A percentile compares a stretch with the other conserved stretches of the same genome.
Conservation (phyloP, 1,140 invertebrate species). For the Drosophila albomicans region DNA sequence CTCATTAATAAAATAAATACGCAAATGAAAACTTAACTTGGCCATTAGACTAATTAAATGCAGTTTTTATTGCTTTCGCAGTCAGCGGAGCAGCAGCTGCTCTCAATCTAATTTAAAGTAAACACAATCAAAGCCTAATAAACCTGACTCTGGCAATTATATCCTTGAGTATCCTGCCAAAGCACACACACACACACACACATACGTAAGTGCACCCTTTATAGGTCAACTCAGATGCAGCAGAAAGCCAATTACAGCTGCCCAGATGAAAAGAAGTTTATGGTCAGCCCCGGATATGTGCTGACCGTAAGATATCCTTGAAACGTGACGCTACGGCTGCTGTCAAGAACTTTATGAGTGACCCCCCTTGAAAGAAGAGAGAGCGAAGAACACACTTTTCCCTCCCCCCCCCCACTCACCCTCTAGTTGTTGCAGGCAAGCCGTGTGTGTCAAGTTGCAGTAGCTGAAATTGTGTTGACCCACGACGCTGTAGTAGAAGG, state of each 20-base stretch:
- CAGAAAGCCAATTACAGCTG: constrained; percentile 1
- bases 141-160: no score
- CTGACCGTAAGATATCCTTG: constrained; percentile 8
- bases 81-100: no score
- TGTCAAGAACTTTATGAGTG: background rate
- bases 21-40: no score
- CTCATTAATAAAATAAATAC: no score
- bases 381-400: no score
- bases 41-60: no score
- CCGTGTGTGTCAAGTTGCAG: constrained; percentile 32
- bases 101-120: no score
- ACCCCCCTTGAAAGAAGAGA: background rate
- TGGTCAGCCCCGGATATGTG: background rate
- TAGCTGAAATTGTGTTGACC: constrained; percentile 17
- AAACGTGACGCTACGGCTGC: constrained; percentile 1
- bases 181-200: background rate
- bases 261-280: background rate
- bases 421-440: constrained; percentile 35
- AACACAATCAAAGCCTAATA: no score
- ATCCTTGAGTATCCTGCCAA: no score
- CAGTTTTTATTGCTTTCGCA: no score
- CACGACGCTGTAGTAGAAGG: background rate
- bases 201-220: background rate
- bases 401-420: constrained; percentile 20
- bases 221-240: background rate